Base-by-base conservation (phyloP, 2,113 vertebrate species). In the Candoia aspera region DNA sequence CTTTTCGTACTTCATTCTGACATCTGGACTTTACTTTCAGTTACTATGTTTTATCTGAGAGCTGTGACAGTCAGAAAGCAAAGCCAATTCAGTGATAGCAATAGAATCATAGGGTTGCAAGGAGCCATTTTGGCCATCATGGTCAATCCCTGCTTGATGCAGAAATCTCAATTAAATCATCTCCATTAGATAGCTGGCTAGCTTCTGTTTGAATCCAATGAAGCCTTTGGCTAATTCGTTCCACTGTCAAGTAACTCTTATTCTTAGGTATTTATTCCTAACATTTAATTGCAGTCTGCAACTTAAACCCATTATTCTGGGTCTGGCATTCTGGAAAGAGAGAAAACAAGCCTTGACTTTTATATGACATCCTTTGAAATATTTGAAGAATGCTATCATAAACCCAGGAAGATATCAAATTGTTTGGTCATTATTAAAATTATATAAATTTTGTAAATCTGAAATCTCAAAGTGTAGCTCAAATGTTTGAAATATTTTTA, bases 401-500 rank as follows among this genome's bases (percentile, higher is more conserved):
- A 21, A 79, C 19, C 33, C 8, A 21, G 73, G 33, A 21, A 79
- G 19, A 79, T 42, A 8, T 26, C 84, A 85, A 90, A 42, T 91
- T 93, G 89, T 60, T 21, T 84, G 19, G 2, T 46, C 84, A 83
- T 55, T n/a, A 6, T 83, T 84, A 88, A 92, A 88, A 88, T 53
- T 49, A 59, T 29, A 42, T 79, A 79, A 21, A 79, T 33, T 84
- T 0, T 24, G 79, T 24, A n/a, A 42, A 93, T 94, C 46, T 87
- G 68, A 46, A 83, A 87, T 90, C 21, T 2, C 88, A 23, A 54
- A 37, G 1, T 84, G 4, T 84, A 89, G n/a, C 49, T 33, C 21
- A 68, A 94, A 90, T 91, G 54, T 93, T 64, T 92, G 92, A 57
- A 93, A 87, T 92, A 73, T 92, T 68, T 92, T 93, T 64, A 0